Percentiles rank a stretch among this genome's conserved stretches.
These are phyloP conservation scores for Scatophagus argus DNA, from an alignment of 2,113 vertebrate species.

Conservation along the genomic window DNA sequence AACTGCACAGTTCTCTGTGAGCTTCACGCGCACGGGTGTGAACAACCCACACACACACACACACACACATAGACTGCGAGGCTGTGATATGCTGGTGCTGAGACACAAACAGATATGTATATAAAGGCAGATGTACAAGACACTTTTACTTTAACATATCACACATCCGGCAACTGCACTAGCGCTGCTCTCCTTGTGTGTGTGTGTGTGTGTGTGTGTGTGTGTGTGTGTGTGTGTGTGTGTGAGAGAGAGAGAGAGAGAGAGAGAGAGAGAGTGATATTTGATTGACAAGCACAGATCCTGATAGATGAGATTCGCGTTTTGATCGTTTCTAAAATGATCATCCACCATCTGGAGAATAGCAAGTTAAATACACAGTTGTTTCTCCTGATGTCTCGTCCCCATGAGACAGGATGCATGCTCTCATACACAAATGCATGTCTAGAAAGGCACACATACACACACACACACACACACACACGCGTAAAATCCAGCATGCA, in stretches of 20 bases:
- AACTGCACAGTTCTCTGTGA: slow-evolving; percentile 67
- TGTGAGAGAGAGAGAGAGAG: too few species aligned
- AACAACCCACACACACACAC: slow-evolving; percentile 46
- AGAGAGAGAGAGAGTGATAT: slow-evolving; percentile 27
- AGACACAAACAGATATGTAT: slow-evolving; percentile 55
- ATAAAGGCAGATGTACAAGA: slow-evolving; percentile 50
- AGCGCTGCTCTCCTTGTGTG: slow-evolving; percentile 5
- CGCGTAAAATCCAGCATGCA: slow-evolving; percentile 29
- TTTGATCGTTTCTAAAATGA: slow-evolving; percentile 75
- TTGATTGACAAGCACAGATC: slow-evolving; percentile 75
- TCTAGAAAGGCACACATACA: not conserved
- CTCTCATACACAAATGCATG: slow-evolving; percentile 18
- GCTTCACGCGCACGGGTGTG: slow-evolving; percentile 69
- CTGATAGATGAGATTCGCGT: slow-evolving; percentile 60
- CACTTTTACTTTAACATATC: slow-evolving; percentile 61
- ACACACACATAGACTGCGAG: slow-evolving; percentile 27
- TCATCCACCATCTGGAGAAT: slow-evolving; percentile 82
- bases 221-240: slow-evolving; percentile 11
- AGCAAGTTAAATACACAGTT: slow-evolving; percentile 85
- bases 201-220: slow-evolving; percentile 11
- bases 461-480: not conserved
- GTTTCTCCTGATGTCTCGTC: slow-evolving; percentile 81
- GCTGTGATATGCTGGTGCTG: slow-evolving; percentile 63
- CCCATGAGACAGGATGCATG: slow-evolving; percentile 66
- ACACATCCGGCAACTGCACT: slow-evolving; percentile 26